Percentiles rank a stretch among this genome's conserved stretches.
These are phyloP conservation scores for Limenitis camilla DNA, from an alignment of 2,888 invertebrate genomes.

Conservation along the genomic window DNA sequence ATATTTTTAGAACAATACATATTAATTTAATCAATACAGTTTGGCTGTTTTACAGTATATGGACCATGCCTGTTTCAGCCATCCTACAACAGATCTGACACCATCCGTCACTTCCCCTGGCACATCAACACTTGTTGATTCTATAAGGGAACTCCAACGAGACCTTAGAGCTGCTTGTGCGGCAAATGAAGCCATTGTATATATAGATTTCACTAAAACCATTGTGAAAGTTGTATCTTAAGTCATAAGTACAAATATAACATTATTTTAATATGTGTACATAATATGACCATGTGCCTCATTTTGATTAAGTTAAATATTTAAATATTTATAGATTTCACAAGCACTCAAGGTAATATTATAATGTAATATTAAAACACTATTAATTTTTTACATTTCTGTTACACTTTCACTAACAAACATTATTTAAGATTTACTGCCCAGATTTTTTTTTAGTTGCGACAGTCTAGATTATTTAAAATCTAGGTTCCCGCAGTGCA, in stretches of 20 bases:
- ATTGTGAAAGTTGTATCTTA: constrained; percentile 30
- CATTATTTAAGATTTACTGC: not conserved
- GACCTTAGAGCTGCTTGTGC: constrained; percentile 81
- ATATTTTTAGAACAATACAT: not conserved
- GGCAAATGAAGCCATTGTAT: constrained; percentile 79
- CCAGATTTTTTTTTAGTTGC: not conserved
- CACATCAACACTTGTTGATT: constrained; percentile 79
- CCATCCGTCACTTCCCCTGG: constrained; percentile 79
- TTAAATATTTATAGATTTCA: constrained; percentile 14
- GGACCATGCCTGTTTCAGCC: constrained; percentile 83
- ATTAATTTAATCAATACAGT: not conserved
- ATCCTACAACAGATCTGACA: constrained; percentile 85
- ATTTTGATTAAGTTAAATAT: not conserved
- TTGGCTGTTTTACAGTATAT: constrained; percentile 7
- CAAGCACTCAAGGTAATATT: constrained; percentile 11
- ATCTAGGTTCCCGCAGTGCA: constrained; percentile 42
- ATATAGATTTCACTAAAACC: constrained; percentile 52
- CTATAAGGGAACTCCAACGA: constrained; percentile 83
- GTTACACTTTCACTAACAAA: no score
- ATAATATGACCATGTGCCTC: not conserved
- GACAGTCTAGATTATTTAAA: constrained; percentile 6
- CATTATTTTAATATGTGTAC: no score
- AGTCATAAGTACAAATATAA: not conserved
- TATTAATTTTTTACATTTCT: no score
- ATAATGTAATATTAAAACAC: no score